Evolutionary conservation across 2,888 invertebrate genomes (phyloP).

Genomic region (Pyrrhosoma nymphula): DNA sequence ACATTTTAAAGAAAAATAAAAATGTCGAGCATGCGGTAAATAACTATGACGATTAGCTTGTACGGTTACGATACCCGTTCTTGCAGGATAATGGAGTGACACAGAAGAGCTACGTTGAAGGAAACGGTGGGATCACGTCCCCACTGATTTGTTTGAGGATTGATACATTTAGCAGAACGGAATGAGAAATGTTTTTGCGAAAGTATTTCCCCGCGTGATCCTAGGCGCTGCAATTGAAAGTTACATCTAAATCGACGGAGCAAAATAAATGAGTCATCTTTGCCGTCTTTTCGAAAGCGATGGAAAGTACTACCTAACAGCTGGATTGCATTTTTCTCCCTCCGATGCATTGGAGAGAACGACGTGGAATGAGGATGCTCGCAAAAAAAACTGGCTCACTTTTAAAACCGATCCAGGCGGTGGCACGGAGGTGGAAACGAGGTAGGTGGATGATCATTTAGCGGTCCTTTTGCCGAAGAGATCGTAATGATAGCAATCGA

Average conservation of each 20-base stretch:
- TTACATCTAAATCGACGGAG: slow-evolving; percentile 52
- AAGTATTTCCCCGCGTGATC: background rate
- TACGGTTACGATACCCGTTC: background rate
- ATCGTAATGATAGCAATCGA: slow-evolving; percentile 61
- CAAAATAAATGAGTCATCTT: slow-evolving; percentile 29
- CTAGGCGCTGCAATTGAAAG: background rate
- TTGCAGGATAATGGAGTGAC: background rate
- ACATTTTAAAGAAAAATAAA: no score
- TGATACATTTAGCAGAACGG: background rate
- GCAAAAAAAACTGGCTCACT: slow-evolving; percentile 49
- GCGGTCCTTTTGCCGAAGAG: slow-evolving; percentile 38
- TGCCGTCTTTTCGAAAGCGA: background rate
- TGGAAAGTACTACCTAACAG: background rate
- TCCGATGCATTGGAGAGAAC: background rate
- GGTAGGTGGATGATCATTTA: slow-evolving; percentile 33
- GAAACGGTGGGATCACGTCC: background rate
- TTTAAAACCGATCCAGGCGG: slow-evolving; percentile 40
- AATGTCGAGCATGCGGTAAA: no score
- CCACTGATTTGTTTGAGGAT: background rate
- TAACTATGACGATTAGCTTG: no score
- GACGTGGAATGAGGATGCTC: background rate
- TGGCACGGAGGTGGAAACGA: slow-evolving; percentile 44
- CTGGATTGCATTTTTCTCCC: background rate
- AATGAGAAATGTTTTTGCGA: background rate
- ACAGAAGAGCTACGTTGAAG: background rate